These are phyloP conservation scores for Saccostrea cuccullata DNA, from an alignment of 1,140 invertebrate genomes.

Conservation along the genomic window DNA sequence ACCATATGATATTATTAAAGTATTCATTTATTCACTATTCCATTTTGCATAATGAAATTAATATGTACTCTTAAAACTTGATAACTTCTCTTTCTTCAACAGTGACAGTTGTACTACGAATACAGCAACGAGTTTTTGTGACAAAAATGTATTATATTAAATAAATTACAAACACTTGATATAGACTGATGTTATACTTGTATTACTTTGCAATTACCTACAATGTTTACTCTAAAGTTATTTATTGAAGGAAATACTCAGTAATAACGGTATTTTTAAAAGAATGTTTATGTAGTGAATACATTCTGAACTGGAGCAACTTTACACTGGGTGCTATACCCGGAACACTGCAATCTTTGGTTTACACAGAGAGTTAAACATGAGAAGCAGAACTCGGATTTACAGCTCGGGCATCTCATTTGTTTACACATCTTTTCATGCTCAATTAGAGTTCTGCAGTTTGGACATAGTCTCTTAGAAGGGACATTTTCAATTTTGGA, in stretches of 20 bases:
- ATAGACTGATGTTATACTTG: too few species aligned
- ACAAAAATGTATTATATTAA: too few species aligned
- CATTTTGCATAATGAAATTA: not conserved
- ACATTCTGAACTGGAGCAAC: conserved; percentile 1
- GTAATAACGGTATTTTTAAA: too few species aligned
- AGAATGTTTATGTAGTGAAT: not conserved
- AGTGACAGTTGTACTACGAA: too few species aligned
- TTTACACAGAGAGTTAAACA: conserved; percentile 6
- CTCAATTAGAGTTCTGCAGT: conserved; percentile 12
- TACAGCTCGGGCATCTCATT: not conserved
- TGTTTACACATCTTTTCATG: conserved; percentile 18
- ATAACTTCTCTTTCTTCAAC: too few species aligned
- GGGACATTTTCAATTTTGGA: not conserved
- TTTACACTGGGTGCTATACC: not conserved
- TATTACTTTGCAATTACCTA: too few species aligned
- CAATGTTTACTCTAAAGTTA: too few species aligned
- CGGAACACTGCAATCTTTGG: not conserved
- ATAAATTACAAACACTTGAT: too few species aligned
- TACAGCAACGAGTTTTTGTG: too few species aligned
- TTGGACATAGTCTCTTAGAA: not conserved
- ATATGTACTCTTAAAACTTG: too few species aligned
- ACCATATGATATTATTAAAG: not conserved
- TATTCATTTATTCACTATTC: not conserved
- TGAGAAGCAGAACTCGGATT: not conserved
- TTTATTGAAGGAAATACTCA: too few species aligned